Evolutionary conservation across 92 coral and sea anemone genomes (phyloP), one percentile per base, ranked within the genome.

Genomic region (Porites lobata): DNA sequence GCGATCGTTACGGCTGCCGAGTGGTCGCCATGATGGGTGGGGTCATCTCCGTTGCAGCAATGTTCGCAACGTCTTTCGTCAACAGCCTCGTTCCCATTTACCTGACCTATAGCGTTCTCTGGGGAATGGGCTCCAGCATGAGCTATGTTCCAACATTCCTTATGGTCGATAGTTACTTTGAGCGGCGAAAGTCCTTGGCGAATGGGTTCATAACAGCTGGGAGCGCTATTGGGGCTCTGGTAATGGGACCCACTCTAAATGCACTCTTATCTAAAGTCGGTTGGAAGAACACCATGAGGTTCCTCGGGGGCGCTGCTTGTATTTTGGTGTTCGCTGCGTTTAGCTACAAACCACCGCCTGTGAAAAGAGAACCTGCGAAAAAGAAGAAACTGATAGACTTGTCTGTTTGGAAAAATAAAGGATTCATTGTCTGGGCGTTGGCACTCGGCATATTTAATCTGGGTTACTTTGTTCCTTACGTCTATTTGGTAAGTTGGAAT

Each of bases 71-170:
- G 18, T 91, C 94, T 12, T 82, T 91, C 78, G 91, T 83, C 69
- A 79, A 81, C 62, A 83, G 85, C 50, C 85, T 76, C 85, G 86
- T 81, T 91, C 76, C 85, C 53, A 87, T 91, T 90, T 87, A 82
- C 76, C 56, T 91, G 62, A 87, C 91, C 61, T 91, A 91, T 64
- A 87, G 92, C 70, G n/a, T 91, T 61, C 75, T 87, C 6, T 91
- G 94, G 94, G 94, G 94, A 73, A 50, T 83, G 76, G 94, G 94
- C 19, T 91, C 94, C 1, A 91, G 94, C 61, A 76, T 91, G 87
- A 63, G 94, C 57, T 91, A 77, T 75, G 84, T 85, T 20, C 90
- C 94, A n/a, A 82, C 94, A 29, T 91, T 69, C 59, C 88, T 91
- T 67, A 81, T 91, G 14, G 82, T 91, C 18, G 89, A 81, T 64